Conservation (phyloP, 2,113 vertebrate species). For the Halcyon senegalensis region DNA sequence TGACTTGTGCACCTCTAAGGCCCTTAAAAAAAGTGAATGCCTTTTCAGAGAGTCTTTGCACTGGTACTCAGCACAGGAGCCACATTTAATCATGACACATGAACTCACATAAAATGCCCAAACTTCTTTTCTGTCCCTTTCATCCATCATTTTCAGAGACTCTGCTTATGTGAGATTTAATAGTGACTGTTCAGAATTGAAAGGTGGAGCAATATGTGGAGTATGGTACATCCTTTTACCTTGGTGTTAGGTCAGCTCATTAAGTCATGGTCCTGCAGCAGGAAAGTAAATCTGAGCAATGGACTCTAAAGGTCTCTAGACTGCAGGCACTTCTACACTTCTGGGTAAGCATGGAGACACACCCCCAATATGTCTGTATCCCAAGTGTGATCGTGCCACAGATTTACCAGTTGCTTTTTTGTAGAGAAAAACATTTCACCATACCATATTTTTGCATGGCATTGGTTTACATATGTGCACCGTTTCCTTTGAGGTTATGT, state of each 20-base stretch:
- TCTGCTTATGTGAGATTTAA: background rate
- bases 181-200: background rate
- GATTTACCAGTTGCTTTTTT: background rate
- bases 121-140: background rate
- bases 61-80: background rate
- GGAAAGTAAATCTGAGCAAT: background rate
- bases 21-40: background rate
- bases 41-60: background rate
- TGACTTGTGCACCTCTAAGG: background rate
- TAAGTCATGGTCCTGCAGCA: background rate
- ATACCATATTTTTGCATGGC: background rate
- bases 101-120: background rate
- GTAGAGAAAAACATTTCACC: background rate
- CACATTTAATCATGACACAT: no score
- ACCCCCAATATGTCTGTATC: background rate
- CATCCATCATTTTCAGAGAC: background rate
- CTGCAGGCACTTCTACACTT: background rate
- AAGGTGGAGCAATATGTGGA: background rate
- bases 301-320: background rate
- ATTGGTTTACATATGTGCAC: background rate
- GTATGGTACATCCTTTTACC: background rate
- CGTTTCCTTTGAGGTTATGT: background rate
- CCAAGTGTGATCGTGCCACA: background rate
- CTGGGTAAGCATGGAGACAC: fast-evolving
- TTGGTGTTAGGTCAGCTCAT: background rate